Evolutionary conservation across 64 coral and sea anemone species (phyloP).

Genomic region (Astreopora myriophthalma): DNA sequence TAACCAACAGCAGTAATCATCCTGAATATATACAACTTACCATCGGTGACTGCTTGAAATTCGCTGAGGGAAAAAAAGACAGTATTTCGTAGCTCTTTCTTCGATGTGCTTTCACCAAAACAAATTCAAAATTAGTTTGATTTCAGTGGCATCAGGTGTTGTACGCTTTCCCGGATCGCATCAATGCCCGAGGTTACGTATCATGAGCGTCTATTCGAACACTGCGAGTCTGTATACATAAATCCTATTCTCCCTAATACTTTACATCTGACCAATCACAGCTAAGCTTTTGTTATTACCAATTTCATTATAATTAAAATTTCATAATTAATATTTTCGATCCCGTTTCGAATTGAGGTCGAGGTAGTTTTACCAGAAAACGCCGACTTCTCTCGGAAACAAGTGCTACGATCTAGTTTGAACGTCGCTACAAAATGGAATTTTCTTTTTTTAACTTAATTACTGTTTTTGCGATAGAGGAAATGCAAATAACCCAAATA

Average conservation of each 20-base stretch:
- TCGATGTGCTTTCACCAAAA: background rate
- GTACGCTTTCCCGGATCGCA: background rate
- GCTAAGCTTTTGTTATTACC: background rate
- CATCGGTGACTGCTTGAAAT: background rate
- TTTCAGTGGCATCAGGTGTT: background rate
- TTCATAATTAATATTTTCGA: background rate
- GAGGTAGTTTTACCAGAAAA: background rate
- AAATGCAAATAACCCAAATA: background rate
- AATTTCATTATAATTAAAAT: slow-evolving; percentile 2
- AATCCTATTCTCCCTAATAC: background rate
- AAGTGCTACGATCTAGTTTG: too few relatives aligned
- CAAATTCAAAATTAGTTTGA: background rate
- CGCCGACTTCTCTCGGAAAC: background rate
- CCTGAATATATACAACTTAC: background rate
- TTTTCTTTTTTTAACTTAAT: background rate
- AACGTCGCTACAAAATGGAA: background rate
- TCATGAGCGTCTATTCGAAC: background rate
- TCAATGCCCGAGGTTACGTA: background rate
- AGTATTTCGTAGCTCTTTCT: background rate
- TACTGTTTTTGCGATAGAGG: background rate
- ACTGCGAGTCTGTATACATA: background rate
- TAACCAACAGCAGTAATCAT: background rate
- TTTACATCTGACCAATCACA: background rate
- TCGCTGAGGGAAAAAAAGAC: background rate
- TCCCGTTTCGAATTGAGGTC: background rate